Percentiles rank a stretch among this genome's conserved stretches.
Evolutionary conservation across 2,797 vertebrate species (phyloP).

Genomic region (Argya squamiceps): DNA sequence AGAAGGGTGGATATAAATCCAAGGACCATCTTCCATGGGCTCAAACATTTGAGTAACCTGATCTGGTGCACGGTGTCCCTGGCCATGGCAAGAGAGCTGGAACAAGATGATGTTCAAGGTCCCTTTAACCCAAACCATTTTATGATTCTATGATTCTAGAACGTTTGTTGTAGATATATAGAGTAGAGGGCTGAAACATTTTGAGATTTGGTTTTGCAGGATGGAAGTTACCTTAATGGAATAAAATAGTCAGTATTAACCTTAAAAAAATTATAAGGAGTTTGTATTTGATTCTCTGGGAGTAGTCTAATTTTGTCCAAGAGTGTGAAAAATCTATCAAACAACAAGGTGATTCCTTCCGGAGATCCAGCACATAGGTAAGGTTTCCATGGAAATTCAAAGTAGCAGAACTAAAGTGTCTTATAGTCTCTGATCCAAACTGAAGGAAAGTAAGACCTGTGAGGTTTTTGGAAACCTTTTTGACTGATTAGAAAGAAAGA

Average conservation of each 20-base stretch:
- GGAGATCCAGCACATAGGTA: background rate
- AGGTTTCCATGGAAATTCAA: background rate
- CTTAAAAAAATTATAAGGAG: background rate
- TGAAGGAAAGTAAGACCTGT: background rate
- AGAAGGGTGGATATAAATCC: background rate
- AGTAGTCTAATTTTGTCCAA: background rate
- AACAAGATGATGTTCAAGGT: background rate
- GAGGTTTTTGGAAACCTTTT: background rate
- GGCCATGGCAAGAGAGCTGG: background rate
- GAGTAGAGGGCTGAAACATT: background rate
- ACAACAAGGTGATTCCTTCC: background rate
- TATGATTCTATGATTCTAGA: background rate
- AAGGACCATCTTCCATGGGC: accelerated
- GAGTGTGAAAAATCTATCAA: background rate
- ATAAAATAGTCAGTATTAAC: background rate
- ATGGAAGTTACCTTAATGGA: background rate
- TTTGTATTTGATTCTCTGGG: background rate
- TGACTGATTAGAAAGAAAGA: background rate
- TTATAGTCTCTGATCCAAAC: background rate
- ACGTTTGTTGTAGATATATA: background rate
- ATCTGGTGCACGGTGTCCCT: background rate
- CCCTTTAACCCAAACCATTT: background rate
- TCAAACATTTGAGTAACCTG: background rate
- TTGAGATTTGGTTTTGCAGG: background rate
- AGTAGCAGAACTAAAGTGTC: background rate